Evolutionary conservation across 2,888 invertebrate species (phyloP), one percentile per base, ranked within the genome.

Genomic region (Oligia fasciuncula): DNA sequence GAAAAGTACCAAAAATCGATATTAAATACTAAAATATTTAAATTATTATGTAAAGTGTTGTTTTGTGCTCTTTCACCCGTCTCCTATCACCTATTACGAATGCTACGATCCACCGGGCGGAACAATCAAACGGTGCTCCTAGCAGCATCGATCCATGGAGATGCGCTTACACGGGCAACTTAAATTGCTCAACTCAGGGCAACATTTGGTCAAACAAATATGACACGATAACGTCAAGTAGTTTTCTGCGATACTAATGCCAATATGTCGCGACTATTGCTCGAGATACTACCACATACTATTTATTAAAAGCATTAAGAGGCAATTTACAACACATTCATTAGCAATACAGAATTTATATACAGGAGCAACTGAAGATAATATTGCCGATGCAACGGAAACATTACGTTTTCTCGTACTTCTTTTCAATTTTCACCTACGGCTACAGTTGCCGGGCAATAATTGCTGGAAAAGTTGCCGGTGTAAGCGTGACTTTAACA

Each of bases 61-160:
- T 63, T 85, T 60, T 66, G 74, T 81, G 76, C 69, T 85, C 87
- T 77, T 87, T 85, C 88, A 87, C 81, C 85, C 77, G 78, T 79
- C 76, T 77, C 78, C 62, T 77, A 79, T 79, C 72, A 79, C 76
- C 85, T 85, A 85, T 81, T 85, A 86, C 86, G 84, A 87, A 90
- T 83, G 80, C 87, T 77, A 67, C 23, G 73, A 80, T 88, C 80
- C 91, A 91, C 89, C 90, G 79, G 79, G 89, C 93, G 92, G 93
- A 91, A 92, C 94, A 86, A 85, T 77, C 79, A 80, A 92, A 92
- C 93, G 92, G 92, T 91, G 86, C 90, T 68, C 85, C 90, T 89
- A 84, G 87, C 87, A 87, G 83, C 91, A 89, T 83, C 90, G 91
- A 91, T 90, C 92, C 94, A 90, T 91, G 29, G 54, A 78, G 1